phyloP scores from a whole-genome alignment of 2,113 vertebrate genomes.

The Geothlypis trichas region DNA sequence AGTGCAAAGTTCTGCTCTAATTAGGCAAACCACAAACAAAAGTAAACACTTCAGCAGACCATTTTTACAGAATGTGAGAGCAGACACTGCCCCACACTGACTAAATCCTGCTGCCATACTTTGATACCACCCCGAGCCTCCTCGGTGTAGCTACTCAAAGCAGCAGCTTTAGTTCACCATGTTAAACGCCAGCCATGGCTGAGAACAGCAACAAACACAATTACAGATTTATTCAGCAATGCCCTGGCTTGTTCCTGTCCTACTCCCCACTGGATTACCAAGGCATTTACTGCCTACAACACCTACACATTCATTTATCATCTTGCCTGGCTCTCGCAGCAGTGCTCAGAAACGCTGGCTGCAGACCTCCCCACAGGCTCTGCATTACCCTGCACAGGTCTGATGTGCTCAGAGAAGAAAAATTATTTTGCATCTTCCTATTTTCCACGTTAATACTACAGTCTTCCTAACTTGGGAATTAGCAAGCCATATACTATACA shows the following conservation, averaged over 20 bases:
- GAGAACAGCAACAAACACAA: neutral
- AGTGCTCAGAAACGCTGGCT: fast-evolving
- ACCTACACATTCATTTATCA: neutral
- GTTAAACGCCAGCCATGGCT: neutral
- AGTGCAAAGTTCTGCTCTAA: slow-evolving; percentile 34
- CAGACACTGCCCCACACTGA: neutral
- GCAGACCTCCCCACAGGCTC: neutral
- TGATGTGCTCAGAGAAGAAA: neutral
- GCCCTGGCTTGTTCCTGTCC: neutral
- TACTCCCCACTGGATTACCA: neutral
- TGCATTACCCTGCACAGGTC: neutral
- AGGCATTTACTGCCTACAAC: neutral
- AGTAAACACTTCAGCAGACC: neutral
- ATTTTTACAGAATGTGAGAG: neutral
- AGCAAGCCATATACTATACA: neutral
- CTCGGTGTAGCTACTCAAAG: fast-evolving
- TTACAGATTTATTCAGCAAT: neutral
- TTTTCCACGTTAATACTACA: neutral
- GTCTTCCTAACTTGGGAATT: neutral
- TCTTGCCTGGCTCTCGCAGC: neutral
- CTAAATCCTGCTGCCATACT: neutral
- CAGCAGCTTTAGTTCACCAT: neutral
- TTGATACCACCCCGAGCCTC: neutral
- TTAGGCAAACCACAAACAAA: slow-evolving; percentile 16
- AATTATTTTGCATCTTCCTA: neutral